phyloP scores from a whole-genome alignment of 1,140 invertebrate genomes.

The Nephotettix cincticeps region DNA sequence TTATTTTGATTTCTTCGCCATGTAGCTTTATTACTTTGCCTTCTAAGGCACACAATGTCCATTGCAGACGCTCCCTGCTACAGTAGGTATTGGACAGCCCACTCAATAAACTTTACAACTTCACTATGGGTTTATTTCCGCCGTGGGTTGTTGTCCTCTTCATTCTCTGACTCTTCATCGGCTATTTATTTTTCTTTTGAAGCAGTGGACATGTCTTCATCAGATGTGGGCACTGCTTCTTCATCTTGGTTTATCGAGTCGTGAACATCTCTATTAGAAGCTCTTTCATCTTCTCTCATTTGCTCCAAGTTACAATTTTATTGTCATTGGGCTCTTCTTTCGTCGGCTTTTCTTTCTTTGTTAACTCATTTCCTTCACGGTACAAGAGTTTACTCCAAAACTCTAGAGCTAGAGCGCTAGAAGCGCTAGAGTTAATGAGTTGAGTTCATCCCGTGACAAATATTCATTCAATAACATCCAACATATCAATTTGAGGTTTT shows the following conservation, averaged over 20 bases:
- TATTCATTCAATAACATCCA: neutral
- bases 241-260: too few species aligned
- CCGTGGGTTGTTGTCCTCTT: neutral
- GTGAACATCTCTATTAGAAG: too few species aligned
- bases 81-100: neutral
- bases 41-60: neutral
- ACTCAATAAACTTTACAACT: neutral
- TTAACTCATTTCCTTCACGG: too few species aligned
- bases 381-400: neutral
- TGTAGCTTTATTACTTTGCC: too few species aligned
- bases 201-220: neutral
- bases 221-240: neutral
- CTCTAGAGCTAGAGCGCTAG: too few species aligned
- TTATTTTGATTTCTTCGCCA: too few species aligned
- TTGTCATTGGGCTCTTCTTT: too few species aligned
- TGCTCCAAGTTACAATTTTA: too few species aligned
- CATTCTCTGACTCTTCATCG: too few species aligned
- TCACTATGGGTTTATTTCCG: neutral
- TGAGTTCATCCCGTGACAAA: neutral
- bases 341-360: too few species aligned
- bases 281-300: too few species aligned
- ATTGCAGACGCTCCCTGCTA: slow-evolving; percentile 3
- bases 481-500: slow-evolving; percentile 2
- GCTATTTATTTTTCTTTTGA: too few species aligned
- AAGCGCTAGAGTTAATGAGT: neutral